Evolutionary conservation across 1,140 invertebrate species (phyloP).

Genomic region (Pachypsylla venusta): DNA sequence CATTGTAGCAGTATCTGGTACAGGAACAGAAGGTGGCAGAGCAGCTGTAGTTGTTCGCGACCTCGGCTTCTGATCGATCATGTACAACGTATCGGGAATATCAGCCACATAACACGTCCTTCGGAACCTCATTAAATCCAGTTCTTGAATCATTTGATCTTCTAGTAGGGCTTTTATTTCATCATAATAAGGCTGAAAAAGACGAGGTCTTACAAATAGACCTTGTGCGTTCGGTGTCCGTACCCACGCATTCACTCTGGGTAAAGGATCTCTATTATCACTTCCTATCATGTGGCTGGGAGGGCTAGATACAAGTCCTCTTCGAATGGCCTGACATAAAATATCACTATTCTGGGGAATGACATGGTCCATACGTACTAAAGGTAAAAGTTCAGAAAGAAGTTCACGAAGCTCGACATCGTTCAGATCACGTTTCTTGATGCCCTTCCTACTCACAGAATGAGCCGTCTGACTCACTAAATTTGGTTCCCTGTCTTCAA

Average conservation of each 20-base stretch:
- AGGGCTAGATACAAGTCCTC: slow-evolving; percentile 70
- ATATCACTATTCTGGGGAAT: slow-evolving; percentile 72
- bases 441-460: slow-evolving; percentile 69
- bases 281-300: slow-evolving; percentile 74
- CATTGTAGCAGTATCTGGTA: slow-evolving; percentile 57
- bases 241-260: slow-evolving; percentile 69
- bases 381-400: slow-evolving; percentile 57
- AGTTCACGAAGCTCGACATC: slow-evolving; percentile 77
- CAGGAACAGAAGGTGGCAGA: slow-evolving; percentile 28
- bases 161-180: slow-evolving; percentile 78
- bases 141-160: slow-evolving; percentile 65
- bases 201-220: slow-evolving; percentile 64
- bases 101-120: slow-evolving; percentile 42
- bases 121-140: slow-evolving; percentile 45
- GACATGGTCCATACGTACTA: slow-evolving; percentile 78
- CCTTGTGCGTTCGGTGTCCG: slow-evolving; percentile 55
- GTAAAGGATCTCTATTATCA: slow-evolving; percentile 40
- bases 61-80: slow-evolving; percentile 57
- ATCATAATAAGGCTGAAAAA: slow-evolving; percentile 88
- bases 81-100: slow-evolving; percentile 87
- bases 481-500: slow-evolving; percentile 83
- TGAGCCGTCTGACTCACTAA: slow-evolving; percentile 80
- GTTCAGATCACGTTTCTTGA: slow-evolving; percentile 68
- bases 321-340: slow-evolving; percentile 57
- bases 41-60: slow-evolving; percentile 25